phyloP scores from a whole-genome alignment of 2,113 vertebrate species.

The Sigmodon hispidus region DNA sequence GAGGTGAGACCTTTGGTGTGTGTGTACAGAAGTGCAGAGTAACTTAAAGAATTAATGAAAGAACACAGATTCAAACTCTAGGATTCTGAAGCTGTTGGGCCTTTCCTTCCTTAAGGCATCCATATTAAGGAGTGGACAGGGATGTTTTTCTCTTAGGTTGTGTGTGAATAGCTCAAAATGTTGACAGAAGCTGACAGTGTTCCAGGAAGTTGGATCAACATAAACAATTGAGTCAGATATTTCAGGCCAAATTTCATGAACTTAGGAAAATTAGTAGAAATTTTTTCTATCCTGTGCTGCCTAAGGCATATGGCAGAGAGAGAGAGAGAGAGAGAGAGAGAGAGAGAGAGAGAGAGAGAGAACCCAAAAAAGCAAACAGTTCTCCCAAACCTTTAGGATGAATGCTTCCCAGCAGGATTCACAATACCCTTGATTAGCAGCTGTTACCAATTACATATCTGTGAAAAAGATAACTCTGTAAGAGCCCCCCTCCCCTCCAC shows the following conservation, averaged over 20 bases:
- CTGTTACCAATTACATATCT: slow-evolving; percentile 80
- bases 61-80: not conserved
- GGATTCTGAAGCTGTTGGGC: not conserved
- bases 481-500: slow-evolving; percentile 44
- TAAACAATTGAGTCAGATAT: slow-evolving; percentile 66
- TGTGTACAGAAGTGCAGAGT: not conserved
- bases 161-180: not conserved
- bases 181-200: slow-evolving; percentile 52
- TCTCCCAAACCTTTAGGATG: slow-evolving; percentile 62
- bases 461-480: slow-evolving; percentile 57
- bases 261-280: slow-evolving; percentile 72
- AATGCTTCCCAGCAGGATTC: slow-evolving; percentile 44
- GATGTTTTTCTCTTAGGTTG: slow-evolving; percentile 18
- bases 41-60: not conserved
- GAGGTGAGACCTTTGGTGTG: not conserved
- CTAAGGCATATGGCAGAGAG: slow-evolving; percentile 49
- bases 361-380: not conserved
- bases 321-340: not conserved
- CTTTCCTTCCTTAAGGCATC: not conserved
- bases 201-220: slow-evolving; percentile 53
- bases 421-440: slow-evolving; percentile 81
- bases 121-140: not conserved
- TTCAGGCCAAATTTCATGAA: slow-evolving; percentile 70
- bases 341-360: no score
- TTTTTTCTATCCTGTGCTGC: slow-evolving; percentile 49